phyloP scores from a whole-genome alignment of 2,797 vertebrate genomes.

The Oceanodroma leucorhoa region DNA sequence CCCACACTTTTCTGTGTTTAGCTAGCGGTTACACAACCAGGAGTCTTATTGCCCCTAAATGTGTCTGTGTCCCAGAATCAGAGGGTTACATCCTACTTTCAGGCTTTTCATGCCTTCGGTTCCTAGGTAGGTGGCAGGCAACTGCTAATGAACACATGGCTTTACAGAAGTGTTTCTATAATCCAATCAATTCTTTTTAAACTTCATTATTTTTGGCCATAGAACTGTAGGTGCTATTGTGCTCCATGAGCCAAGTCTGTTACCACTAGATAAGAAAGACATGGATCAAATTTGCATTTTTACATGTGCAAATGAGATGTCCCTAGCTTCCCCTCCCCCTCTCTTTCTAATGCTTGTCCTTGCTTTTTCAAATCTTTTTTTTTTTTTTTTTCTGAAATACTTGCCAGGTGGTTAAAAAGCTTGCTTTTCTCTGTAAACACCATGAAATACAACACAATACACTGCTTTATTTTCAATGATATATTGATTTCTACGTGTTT shows the following conservation, averaged over 20 bases:
- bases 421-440: not conserved
- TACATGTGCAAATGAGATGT: constrained; percentile 31
- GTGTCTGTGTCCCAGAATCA: not conserved
- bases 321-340: not conserved
- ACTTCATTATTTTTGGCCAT: constrained; percentile 51
- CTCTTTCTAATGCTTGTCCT: not conserved
- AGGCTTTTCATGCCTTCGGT: not conserved
- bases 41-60: not conserved
- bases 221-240: constrained; percentile 39
- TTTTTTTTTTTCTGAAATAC: not conserved
- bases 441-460: not conserved
- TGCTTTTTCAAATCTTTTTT: not conserved
- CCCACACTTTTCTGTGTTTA: not conserved
- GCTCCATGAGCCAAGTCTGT: not conserved
- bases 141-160: not conserved
- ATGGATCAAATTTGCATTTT: constrained; percentile 44
- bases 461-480: not conserved
- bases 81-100: not conserved
- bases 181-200: constrained; percentile 18
- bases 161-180: not conserved
- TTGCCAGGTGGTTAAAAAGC: constrained; percentile 2
- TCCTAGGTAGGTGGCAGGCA: not conserved
- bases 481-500: not conserved
- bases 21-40: not conserved
- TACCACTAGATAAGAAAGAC: constrained; percentile 49